Conservation (phyloP, 2,888 invertebrate species). For the Netelia melanura region DNA sequence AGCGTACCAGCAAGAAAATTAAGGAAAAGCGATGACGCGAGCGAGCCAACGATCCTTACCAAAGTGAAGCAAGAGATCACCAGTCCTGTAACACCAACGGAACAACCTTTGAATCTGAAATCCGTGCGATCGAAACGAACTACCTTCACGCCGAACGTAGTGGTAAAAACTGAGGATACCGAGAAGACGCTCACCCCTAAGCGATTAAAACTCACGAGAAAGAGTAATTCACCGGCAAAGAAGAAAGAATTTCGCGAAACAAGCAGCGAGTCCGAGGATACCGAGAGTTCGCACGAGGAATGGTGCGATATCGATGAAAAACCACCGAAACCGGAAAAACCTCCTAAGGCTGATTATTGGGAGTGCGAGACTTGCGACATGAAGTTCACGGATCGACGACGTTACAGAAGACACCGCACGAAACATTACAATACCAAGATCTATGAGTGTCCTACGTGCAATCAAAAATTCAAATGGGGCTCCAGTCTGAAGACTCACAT, state of each 20-base stretch:
- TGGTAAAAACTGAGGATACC: constrained; percentile 21
- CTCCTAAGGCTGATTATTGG: constrained; percentile 2
- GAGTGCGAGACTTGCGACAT: constrained; percentile 44
- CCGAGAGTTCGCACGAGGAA: constrained; percentile 60
- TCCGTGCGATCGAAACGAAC: constrained; percentile 55
- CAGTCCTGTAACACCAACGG: constrained; percentile 12
- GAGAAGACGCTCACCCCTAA: constrained; percentile 31
- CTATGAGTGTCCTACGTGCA: constrained; percentile 70
- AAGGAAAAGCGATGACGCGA: constrained; percentile 38
- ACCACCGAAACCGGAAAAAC: constrained; percentile 7
- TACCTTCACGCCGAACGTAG: not conserved
- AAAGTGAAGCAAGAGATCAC: constrained; percentile 9
- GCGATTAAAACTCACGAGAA: constrained; percentile 32
- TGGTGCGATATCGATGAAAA: constrained; percentile 34
- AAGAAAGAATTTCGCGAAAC: constrained; percentile 21
- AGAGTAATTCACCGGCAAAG: constrained; percentile 31
- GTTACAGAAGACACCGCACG: constrained; percentile 64
- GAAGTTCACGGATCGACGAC: constrained; percentile 38
- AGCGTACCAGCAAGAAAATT: constrained; percentile 48
- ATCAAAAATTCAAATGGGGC: constrained; percentile 69
- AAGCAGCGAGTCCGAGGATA: constrained; percentile 47
- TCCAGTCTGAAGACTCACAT: constrained; percentile 69
- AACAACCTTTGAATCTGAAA: constrained; percentile 34
- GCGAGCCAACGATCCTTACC: not conserved
- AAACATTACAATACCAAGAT: constrained; percentile 66